Evolutionary conservation across 2,888 invertebrate genomes (phyloP).

Genomic region (Troides aeacus): DNA sequence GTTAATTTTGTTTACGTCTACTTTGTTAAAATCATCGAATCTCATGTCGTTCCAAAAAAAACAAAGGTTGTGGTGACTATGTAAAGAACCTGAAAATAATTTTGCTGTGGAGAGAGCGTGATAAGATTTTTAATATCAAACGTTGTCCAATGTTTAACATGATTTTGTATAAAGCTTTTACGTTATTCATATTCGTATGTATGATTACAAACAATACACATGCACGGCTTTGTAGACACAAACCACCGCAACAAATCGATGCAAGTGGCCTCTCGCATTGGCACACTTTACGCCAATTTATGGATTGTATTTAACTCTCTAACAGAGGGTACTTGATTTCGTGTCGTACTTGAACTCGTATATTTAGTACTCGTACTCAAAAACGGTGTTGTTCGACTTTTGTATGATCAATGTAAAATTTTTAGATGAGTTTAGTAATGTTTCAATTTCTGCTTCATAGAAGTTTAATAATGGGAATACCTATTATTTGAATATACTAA

Average conservation of each 20-base stretch:
- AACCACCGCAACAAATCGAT: slow-evolving; percentile 25
- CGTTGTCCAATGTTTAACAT: not conserved
- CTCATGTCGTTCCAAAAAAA: not conserved
- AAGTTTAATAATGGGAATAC: not conserved
- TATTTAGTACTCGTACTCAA: not conserved
- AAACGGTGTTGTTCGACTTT: not conserved
- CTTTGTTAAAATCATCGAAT: too few species aligned
- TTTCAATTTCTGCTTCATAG: not conserved
- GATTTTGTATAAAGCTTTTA: not conserved
- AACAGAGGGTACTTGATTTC: slow-evolving; percentile 20
- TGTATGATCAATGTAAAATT: not conserved
- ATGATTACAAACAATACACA: not conserved
- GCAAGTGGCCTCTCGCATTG: slow-evolving; percentile 23
- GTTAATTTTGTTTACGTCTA: too few species aligned
- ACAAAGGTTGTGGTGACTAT: not conserved
- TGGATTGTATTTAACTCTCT: slow-evolving; percentile 23
- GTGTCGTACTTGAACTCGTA: slow-evolving; percentile 20
- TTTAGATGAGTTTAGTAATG: not conserved
- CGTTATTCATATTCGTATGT: not conserved
- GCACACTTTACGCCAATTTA: slow-evolving; percentile 30
- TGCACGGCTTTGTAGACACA: slow-evolving; percentile 1
- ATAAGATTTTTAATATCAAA: slow-evolving; percentile 5
- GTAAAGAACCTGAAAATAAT: not conserved
- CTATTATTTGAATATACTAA: too few species aligned
- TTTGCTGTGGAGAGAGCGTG: slow-evolving; percentile 3